phyloP scores from a whole-genome alignment of 53 echinoderm and acorn worm genomes.

The Hippasteria phrygiana region DNA sequence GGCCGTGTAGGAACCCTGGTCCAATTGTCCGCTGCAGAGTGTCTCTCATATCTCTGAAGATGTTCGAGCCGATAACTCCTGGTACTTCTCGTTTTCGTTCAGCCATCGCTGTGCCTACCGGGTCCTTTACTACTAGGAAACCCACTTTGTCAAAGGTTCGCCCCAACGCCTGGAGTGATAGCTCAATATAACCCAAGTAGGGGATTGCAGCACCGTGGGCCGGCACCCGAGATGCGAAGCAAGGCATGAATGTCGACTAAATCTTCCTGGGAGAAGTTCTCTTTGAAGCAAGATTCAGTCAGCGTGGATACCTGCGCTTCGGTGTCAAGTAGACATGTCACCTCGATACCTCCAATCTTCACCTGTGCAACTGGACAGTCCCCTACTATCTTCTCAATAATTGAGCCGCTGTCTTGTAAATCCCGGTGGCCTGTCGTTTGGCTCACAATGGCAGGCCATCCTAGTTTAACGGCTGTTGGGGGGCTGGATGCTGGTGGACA shows the following conservation, averaged over 20 bases:
- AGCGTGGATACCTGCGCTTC: slow-evolving; percentile 73
- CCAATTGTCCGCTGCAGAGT: slow-evolving; percentile 13
- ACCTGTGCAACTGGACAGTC: slow-evolving; percentile 59
- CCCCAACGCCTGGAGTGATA: too few species aligned
- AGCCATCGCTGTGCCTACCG: slow-evolving; percentile 58
- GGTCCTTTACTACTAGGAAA: slow-evolving; percentile 52
- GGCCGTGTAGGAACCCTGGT: slow-evolving; percentile 21
- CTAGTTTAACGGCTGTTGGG: slow-evolving; percentile 55
- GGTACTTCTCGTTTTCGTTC: slow-evolving; percentile 62
- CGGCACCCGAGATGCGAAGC: slow-evolving; percentile 62
- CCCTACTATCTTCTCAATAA: slow-evolving; percentile 65
- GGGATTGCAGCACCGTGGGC: slow-evolving; percentile 36
- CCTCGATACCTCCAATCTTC: slow-evolving; percentile 21
- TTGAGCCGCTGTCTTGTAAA: slow-evolving; percentile 41
- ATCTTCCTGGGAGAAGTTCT: slow-evolving; percentile 59
- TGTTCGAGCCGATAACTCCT: slow-evolving; percentile 70
- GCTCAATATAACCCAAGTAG: too few species aligned
- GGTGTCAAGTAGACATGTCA: slow-evolving; percentile 69
- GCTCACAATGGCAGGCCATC: slow-evolving; percentile 67
- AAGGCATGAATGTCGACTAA: slow-evolving; percentile 57
- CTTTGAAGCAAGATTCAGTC: slow-evolving; percentile 54
- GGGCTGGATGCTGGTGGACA: slow-evolving; percentile 10
- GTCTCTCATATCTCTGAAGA: slow-evolving; percentile 61
- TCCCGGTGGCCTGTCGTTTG: slow-evolving; percentile 55
- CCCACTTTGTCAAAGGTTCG: slow-evolving; percentile 43